Evolutionary conservation across 2,113 vertebrate genomes (phyloP).

Genomic region (Perccottus glenii): DNA sequence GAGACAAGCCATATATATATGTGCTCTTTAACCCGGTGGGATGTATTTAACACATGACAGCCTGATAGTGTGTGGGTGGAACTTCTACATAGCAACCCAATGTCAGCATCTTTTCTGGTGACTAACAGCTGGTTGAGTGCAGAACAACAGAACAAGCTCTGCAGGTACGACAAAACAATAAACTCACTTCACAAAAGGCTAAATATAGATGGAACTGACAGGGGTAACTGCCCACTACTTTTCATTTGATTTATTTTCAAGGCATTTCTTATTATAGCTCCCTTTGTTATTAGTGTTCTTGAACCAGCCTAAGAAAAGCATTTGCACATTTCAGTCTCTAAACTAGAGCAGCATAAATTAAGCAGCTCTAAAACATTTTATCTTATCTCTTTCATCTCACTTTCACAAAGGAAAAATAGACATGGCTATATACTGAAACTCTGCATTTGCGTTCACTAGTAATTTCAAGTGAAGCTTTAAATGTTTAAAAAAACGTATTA

Average conservation of each 20-base stretch:
- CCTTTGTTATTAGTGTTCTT: not conserved
- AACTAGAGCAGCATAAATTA: constrained; percentile 10
- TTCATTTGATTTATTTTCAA: not conserved
- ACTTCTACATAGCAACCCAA: constrained; percentile 54
- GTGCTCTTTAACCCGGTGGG: not conserved
- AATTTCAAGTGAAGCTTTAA: constrained; percentile 20
- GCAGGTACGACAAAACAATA: constrained; percentile 6
- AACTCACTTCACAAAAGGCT: not conserved
- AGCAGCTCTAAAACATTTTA: not conserved
- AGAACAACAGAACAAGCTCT: constrained; percentile 21
- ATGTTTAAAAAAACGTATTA: constrained; percentile 4
- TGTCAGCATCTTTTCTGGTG: constrained; percentile 45
- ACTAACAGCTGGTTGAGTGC: constrained; percentile 50
- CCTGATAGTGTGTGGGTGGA: constrained; percentile 47
- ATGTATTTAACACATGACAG: constrained; percentile 19
- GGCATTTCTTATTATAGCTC: constrained; percentile 10
- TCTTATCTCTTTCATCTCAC: not conserved
- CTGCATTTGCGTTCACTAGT: constrained; percentile 18
- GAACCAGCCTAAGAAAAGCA: constrained; percentile 3
- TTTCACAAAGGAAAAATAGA: no score
- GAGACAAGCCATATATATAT: not conserved
- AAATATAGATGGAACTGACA: constrained; percentile 23
- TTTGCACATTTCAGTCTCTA: constrained; percentile 10
- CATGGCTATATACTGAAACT: no score
- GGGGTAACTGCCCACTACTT: constrained; percentile 1